Conservation (phyloP, 2,888 invertebrate species). For the Ichneumoninae sp. region DNA sequence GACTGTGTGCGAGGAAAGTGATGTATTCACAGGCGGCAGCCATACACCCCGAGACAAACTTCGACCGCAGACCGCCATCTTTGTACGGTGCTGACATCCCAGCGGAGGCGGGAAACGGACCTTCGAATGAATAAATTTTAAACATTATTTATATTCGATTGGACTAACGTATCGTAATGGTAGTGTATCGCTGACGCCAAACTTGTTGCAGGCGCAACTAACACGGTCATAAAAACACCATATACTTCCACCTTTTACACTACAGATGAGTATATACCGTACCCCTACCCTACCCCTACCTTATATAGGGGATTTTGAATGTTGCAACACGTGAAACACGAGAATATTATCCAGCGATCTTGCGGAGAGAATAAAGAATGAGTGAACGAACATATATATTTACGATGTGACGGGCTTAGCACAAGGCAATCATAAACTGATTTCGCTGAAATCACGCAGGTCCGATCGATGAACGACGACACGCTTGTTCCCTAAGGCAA, state of each 20-base stretch:
- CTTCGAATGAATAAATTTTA: neutral
- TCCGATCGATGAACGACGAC: too few relatives aligned
- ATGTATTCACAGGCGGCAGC: slow-evolving; percentile 5
- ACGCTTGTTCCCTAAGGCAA: too few relatives aligned
- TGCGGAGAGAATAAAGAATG: too few relatives aligned
- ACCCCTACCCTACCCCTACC: too few relatives aligned
- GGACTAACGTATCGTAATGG: neutral
- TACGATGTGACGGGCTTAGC: too few relatives aligned
- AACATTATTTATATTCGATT: neutral
- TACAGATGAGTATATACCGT: too few relatives aligned
- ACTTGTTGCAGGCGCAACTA: too few relatives aligned
- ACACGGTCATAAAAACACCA: neutral
- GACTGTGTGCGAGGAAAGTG: neutral
- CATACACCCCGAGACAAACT: slow-evolving; percentile 1
- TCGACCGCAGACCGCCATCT: neutral
- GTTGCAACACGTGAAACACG: neutral
- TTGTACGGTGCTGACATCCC: slow-evolving; percentile 22
- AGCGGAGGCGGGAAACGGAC: slow-evolving; percentile 9
- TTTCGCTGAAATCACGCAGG: too few relatives aligned
- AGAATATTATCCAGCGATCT: too few relatives aligned
- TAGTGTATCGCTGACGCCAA: neutral
- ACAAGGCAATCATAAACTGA: too few relatives aligned
- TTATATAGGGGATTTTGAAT: neutral
- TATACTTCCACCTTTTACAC: neutral
- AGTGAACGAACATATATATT: too few relatives aligned